These are phyloP conservation scores for Cisticola juncidis DNA, from an alignment of 2,113 vertebrate genomes.

Conservation along the genomic window DNA sequence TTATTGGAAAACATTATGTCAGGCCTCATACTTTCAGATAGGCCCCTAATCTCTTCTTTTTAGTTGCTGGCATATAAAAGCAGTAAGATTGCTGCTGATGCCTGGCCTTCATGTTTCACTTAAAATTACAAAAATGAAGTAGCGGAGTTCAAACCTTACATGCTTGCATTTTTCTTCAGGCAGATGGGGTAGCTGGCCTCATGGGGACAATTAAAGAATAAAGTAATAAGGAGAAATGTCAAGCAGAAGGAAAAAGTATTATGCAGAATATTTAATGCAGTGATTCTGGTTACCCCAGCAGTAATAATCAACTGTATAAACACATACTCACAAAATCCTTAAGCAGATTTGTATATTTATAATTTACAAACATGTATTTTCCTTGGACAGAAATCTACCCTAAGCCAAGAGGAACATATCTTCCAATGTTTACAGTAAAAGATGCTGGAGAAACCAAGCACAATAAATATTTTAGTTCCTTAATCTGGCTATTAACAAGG, in stretches of 20 bases:
- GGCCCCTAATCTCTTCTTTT: background rate
- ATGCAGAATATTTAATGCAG: constrained; percentile 14
- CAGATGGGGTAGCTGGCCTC: constrained; percentile 43
- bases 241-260: constrained; percentile 49
- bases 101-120: background rate
- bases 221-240: constrained; percentile 60
- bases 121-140: constrained; percentile 33
- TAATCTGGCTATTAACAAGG: constrained; percentile 23
- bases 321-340: constrained; percentile 38
- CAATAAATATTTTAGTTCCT: constrained; percentile 48
- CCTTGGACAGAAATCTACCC: constrained; percentile 38
- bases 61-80: background rate
- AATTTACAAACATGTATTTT: constrained; percentile 61
- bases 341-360: constrained; percentile 52
- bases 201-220: constrained; percentile 57
- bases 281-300: background rate
- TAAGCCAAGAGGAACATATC: background rate
- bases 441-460: constrained; percentile 10
- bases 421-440: constrained; percentile 33
- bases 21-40: background rate
- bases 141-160: background rate
- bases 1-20: background rate
- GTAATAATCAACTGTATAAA: constrained; percentile 44
- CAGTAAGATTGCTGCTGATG: constrained; percentile 4
- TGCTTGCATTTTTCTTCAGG: constrained; percentile 1